phyloP scores from a whole-genome alignment of 2,113 vertebrate species.

The Malaclemys terrapin region DNA sequence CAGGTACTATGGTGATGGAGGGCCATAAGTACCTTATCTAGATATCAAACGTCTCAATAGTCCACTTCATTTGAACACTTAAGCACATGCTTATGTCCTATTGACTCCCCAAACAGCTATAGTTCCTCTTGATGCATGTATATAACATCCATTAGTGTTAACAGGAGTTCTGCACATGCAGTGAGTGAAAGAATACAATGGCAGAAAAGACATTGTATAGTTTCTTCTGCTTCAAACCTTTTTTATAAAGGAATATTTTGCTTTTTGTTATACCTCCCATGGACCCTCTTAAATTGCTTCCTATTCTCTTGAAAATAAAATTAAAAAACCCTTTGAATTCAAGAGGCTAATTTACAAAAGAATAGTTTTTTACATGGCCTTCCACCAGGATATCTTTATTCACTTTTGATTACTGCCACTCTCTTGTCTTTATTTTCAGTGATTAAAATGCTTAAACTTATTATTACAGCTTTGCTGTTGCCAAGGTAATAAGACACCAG shows the following conservation, averaged over 20 bases:
- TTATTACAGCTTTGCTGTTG: slow-evolving; percentile 45
- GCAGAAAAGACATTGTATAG: neutral
- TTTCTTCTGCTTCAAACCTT: neutral
- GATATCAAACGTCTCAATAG: neutral
- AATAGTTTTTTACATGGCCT: neutral
- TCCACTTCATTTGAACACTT: neutral
- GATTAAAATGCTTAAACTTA: slow-evolving; percentile 36
- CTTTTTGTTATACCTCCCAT: neutral
- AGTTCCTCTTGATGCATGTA: neutral
- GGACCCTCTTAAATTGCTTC: neutral
- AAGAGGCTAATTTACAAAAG: neutral
- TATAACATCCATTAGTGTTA: neutral
- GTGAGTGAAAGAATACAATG: neutral
- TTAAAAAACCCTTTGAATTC: neutral
- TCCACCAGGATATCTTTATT: slow-evolving; percentile 23
- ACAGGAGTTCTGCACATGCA: neutral
- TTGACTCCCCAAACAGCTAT: neutral
- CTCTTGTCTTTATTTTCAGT: slow-evolving; percentile 29
- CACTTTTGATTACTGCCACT: neutral
- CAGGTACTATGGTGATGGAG: neutral
- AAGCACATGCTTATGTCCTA: neutral
- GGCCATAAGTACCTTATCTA: neutral
- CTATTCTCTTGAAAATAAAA: neutral
- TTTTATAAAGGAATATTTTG: neutral
- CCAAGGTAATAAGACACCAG: slow-evolving; percentile 41